phyloP scores from a whole-genome alignment of 2,113 vertebrate genomes.

The Cercopithecus mona region DNA sequence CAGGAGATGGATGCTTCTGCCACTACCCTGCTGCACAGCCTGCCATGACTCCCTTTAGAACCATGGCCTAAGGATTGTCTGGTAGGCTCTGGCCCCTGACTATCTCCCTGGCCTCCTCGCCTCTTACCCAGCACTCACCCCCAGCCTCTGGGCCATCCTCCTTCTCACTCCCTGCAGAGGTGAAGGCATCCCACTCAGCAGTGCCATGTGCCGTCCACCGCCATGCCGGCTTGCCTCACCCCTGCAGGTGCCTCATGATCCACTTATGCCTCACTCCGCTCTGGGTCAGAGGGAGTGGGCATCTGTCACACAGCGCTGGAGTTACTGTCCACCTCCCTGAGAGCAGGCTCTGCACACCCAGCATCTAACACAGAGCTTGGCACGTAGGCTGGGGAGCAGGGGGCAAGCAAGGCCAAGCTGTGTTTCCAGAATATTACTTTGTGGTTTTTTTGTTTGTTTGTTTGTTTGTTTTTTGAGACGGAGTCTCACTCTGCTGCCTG shows the following conservation, averaged over 20 bases:
- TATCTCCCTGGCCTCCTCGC: background rate
- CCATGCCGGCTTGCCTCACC: background rate
- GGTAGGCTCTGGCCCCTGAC: background rate
- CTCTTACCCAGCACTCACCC: background rate
- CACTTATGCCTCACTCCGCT: too few relatives aligned
- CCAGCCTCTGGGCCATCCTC: too few relatives aligned
- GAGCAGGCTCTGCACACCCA: background rate
- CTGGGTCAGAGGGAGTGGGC: too few relatives aligned
- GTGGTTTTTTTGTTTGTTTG: background rate
- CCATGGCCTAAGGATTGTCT: background rate
- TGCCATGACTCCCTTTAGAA: background rate
- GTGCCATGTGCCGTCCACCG: too few relatives aligned
- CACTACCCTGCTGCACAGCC: background rate
- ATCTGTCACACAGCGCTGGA: background rate
- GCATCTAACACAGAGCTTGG: background rate
- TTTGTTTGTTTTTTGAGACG: too few relatives aligned
- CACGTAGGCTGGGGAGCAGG: background rate
- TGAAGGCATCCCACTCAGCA: background rate
- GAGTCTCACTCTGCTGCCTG: too few relatives aligned
- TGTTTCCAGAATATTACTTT: background rate
- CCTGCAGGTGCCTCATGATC: background rate
- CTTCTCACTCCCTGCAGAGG: background rate
- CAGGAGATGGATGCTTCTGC: background rate
- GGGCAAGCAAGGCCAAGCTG: background rate
- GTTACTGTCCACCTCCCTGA: background rate